These are phyloP conservation scores for Callyntrura sp. DNA, from an alignment of 2,888 invertebrate genomes.

Conservation along the genomic window DNA sequence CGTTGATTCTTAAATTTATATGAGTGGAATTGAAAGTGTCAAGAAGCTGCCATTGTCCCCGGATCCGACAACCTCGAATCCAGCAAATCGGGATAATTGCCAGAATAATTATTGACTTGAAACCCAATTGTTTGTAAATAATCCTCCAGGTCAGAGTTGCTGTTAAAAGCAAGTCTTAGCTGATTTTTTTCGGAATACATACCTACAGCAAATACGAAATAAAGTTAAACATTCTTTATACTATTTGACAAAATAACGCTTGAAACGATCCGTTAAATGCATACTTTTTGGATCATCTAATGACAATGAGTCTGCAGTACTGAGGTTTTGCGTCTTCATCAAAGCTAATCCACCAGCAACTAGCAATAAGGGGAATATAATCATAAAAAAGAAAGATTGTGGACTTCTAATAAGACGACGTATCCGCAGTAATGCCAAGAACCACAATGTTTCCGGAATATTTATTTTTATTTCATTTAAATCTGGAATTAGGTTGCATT, in stretches of 20 bases:
- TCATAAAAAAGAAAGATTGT: conserved; percentile 91
- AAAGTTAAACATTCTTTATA: background rate
- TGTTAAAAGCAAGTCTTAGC: conserved; percentile 31
- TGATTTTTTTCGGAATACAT: conserved; percentile 44
- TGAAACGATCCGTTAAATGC: background rate
- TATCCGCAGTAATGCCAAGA: conserved; percentile 89
- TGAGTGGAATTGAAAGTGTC: background rate
- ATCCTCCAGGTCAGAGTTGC: background rate
- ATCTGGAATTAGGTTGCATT: conserved; percentile 87
- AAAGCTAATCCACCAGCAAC: conserved; percentile 90
- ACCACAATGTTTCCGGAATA: conserved; percentile 86
- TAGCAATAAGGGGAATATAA: conserved; percentile 89
- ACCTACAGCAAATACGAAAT: conserved; percentile 23
- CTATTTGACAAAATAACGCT: background rate
- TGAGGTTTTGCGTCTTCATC: conserved; percentile 88
- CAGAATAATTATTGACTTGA: conserved; percentile 76
- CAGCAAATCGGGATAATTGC: conserved; percentile 82
- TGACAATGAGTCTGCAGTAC: conserved; percentile 89
- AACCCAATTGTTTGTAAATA: conserved; percentile 49
- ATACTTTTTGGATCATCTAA: conserved; percentile 85
- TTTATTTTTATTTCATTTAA: conserved; percentile 89
- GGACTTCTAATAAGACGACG: conserved; percentile 90
- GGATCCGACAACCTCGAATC: conserved; percentile 49
- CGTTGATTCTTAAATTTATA: conserved; percentile 89
- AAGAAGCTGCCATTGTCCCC: conserved; percentile 81